These are phyloP conservation scores for Lithosia quadra DNA, from an alignment of 2,888 invertebrate species.

Conservation along the genomic window DNA sequence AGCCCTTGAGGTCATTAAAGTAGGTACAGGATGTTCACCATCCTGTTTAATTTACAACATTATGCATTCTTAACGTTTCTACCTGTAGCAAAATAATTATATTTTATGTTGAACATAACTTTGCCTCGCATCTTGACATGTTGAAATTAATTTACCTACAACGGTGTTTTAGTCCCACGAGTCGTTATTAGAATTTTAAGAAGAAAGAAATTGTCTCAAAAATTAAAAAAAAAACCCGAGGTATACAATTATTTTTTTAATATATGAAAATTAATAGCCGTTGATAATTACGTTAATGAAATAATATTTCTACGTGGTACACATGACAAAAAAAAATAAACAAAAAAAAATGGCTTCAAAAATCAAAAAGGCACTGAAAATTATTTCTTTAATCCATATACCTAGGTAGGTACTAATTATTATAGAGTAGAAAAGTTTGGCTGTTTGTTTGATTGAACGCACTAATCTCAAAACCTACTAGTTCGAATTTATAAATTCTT, in stretches of 20 bases:
- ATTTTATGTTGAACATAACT: background rate
- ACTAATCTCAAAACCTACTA: too few relatives aligned
- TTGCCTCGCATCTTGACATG: background rate
- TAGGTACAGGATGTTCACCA: background rate
- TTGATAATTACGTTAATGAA: background rate
- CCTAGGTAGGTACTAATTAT: too few relatives aligned
- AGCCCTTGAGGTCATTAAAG: background rate
- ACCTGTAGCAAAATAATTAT: background rate
- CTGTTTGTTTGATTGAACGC: too few relatives aligned
- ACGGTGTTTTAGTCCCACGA: background rate
- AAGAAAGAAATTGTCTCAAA: background rate
- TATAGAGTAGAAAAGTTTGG: too few relatives aligned
- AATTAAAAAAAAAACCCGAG: background rate
- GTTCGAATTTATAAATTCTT: too few relatives aligned
- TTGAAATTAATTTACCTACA: background rate
- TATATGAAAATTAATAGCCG: background rate
- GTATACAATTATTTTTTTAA: background rate
- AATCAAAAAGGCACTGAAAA: too few relatives aligned
- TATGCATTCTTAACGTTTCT: background rate
- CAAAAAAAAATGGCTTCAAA: too few relatives aligned
- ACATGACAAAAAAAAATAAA: background rate
- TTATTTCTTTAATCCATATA: too few relatives aligned
- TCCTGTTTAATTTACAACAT: background rate
- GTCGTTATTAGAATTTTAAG: background rate
- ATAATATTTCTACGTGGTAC: background rate